Evolutionary conservation across 2,888 invertebrate species (phyloP), one percentile per base, ranked within the genome.

Genomic region (Galerucella calmariensis): DNA sequence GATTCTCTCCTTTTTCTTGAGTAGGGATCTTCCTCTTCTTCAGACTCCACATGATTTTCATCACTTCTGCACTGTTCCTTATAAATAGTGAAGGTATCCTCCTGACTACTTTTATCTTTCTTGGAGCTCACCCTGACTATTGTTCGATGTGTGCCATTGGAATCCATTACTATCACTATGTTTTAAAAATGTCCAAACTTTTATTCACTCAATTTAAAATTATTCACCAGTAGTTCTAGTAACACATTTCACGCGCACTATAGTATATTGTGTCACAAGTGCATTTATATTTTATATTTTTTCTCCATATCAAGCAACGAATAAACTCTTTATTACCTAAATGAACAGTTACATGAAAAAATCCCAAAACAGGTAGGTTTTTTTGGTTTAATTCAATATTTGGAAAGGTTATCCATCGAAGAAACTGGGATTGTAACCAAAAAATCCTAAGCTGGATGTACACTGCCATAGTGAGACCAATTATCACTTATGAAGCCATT

Each of bases 81-180:
- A 2, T 8, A 14, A 14, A 41, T 62, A 16, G 20, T 63, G 1
- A 2, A n/a, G 44, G n/a, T 59, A 51, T 74, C 61, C 12, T 73
- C 71, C 24, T 73, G 62, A 65, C 16, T 63, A 63, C 77, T 77
- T 65, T 75, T 61, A n/a, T 72, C 67, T 72, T 78, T 80, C 58
- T 77, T 83, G 20, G 85, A 83, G 66, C 82, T 83, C 61, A 86
- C 86, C 48, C 82, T 79, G 51, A 86, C 86, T 67, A 85, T 82
- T 67, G 83, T 81, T 63, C 85, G 79, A 72, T 79, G 81, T 73
- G 83, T 83, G 63, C 81, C 78, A 69, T 84, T 83, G 74, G 82
- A 80, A 73, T 84, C 78, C 85, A 85, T 85, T 61, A 41, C 69
- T 62, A 24, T 59, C 58, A 59, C 58, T 59, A 59, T 20, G n/a